Evolutionary conservation across 2,888 invertebrate species (phyloP).

Genomic region (Rhagium mordax): DNA sequence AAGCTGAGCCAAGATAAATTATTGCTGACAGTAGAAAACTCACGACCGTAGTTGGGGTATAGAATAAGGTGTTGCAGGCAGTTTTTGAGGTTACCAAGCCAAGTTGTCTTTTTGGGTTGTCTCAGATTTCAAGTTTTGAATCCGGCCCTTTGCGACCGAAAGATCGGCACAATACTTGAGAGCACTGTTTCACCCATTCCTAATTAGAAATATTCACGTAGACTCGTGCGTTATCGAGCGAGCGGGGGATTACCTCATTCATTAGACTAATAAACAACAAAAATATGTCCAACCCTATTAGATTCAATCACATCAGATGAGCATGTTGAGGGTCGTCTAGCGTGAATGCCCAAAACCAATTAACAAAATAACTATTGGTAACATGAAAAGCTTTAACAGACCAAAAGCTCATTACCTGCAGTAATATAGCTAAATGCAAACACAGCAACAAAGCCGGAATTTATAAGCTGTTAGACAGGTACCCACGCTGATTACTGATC

Average conservation of each 20-base stretch:
- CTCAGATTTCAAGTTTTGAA: too few species aligned
- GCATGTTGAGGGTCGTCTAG: constrained; percentile 32
- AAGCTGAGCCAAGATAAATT: too few species aligned
- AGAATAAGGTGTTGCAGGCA: too few species aligned
- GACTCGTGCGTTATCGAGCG: not conserved
- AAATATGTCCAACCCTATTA: constrained; percentile 25
- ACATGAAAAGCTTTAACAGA: constrained; percentile 60
- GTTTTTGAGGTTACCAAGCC: too few species aligned
- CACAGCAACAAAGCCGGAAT: constrained; percentile 61
- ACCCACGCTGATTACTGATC: constrained; percentile 62
- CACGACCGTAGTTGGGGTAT: too few species aligned
- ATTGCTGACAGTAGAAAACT: too few species aligned
- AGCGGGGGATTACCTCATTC: not conserved
- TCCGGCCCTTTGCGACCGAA: too few species aligned
- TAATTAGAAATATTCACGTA: not conserved
- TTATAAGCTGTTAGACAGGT: constrained; percentile 59
- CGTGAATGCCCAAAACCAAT: constrained; percentile 45
- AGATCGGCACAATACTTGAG: too few species aligned
- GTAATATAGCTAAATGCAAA: constrained; percentile 56
- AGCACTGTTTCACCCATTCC: too few species aligned
- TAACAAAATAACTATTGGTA: constrained; percentile 54
- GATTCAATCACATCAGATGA: constrained; percentile 27
- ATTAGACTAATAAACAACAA: constrained; percentile 13
- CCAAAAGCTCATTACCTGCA: constrained; percentile 58
- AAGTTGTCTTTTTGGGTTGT: too few species aligned